These are phyloP conservation scores for Allophyes oxyacanthae DNA, from an alignment of 2,888 invertebrate genomes.

Conservation along the genomic window DNA sequence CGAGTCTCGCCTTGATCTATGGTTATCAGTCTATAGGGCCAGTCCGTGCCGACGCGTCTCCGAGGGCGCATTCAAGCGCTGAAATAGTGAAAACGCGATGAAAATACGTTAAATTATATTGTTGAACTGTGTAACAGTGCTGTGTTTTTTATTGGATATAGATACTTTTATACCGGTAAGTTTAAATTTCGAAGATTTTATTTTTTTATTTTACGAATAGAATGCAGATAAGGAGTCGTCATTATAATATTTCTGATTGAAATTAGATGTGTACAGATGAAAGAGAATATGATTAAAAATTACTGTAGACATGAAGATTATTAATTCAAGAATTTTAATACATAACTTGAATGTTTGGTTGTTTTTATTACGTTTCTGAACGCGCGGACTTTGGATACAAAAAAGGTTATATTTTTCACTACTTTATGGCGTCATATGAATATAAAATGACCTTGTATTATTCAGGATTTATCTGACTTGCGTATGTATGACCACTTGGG, in stretches of 20 bases:
- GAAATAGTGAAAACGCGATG: constrained; percentile 56
- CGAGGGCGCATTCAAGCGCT: constrained; percentile 60
- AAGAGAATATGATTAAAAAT: no score
- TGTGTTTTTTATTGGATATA: constrained; percentile 47
- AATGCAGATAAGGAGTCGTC: background rate
- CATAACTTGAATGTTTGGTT: background rate
- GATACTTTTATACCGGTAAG: constrained; percentile 31
- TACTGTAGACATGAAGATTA: no score
- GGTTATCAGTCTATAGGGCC: constrained; percentile 60
- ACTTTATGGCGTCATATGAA: constrained; percentile 31
- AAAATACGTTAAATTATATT: constrained; percentile 52
- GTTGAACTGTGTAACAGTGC: constrained; percentile 47
- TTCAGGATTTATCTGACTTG: constrained; percentile 16
- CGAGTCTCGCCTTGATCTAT: constrained; percentile 60
- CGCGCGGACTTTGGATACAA: constrained; percentile 13
- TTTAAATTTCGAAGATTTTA: constrained; percentile 1
- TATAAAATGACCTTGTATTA: constrained; percentile 27
- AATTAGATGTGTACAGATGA: background rate
- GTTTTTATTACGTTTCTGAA: background rate
- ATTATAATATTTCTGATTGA: background rate
- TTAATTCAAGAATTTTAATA: constrained; percentile 15
- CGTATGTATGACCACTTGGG: constrained; percentile 2
- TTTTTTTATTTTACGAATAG: background rate
- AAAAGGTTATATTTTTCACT: constrained; percentile 33
- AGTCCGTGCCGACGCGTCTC: constrained; percentile 65